phyloP scores from a whole-genome alignment of 2,888 invertebrate species.

The Tinea semifulvella region DNA sequence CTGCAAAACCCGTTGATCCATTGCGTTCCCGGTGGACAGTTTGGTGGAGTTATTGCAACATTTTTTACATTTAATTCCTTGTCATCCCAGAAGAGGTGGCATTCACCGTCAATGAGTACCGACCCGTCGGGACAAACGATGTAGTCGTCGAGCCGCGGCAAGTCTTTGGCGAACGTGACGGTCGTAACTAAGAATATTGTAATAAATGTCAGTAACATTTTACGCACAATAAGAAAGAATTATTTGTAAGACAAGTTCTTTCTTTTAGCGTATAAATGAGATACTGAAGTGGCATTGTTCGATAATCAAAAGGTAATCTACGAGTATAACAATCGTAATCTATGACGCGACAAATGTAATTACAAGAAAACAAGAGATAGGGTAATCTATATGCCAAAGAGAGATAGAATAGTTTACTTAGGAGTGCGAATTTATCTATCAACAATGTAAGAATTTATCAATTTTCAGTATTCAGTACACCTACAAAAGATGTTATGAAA shows the following conservation, averaged over 20 bases:
- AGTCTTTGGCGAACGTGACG: not conserved
- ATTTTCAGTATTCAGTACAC: too few relatives aligned
- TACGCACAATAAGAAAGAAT: not conserved
- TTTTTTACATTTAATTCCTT: too few relatives aligned
- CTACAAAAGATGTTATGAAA: too few relatives aligned
- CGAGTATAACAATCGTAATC: not conserved
- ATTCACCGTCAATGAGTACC: slow-evolving; percentile 22
- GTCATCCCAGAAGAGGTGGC: slow-evolving; percentile 16
- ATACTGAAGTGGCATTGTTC: not conserved
- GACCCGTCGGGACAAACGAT: slow-evolving; percentile 26
- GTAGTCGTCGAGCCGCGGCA: too few relatives aligned
- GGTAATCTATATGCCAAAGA: too few relatives aligned
- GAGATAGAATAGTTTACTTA: too few relatives aligned
- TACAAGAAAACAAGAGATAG: too few relatives aligned
- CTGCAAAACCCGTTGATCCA: slow-evolving; percentile 16
- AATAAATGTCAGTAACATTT: not conserved
- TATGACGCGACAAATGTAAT: not conserved
- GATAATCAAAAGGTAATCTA: not conserved
- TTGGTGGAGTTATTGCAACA: slow-evolving; percentile 15
- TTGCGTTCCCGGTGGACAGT: slow-evolving; percentile 15
- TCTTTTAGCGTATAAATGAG: not conserved
- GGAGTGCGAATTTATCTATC: too few relatives aligned
- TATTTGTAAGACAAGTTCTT: not conserved
- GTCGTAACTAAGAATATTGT: not conserved
- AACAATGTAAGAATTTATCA: too few relatives aligned